Percentiles rank a stretch among this genome's conserved stretches.
These are phyloP conservation scores for Platygyra sinensis DNA, from an alignment of 64 coral and sea anemone genomes.

Conservation along the genomic window DNA sequence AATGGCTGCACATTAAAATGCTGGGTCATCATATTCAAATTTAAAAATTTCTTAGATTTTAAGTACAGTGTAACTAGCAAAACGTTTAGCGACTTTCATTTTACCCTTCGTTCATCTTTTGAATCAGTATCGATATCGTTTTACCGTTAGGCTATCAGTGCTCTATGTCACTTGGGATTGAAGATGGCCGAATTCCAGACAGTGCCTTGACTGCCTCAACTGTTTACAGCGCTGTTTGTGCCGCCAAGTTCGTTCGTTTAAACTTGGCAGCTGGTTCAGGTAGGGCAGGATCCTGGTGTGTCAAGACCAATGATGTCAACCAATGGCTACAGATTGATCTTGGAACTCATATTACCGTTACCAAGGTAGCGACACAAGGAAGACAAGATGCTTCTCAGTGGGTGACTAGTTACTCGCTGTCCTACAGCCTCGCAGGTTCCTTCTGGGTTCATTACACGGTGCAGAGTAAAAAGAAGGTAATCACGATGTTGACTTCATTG, in stretches of 20 bases:
- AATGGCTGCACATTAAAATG: too few species aligned
- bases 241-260: background rate
- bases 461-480: conserved; percentile 11
- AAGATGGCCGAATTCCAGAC: conserved; percentile 14
- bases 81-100: too few species aligned
- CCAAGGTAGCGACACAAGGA: conserved; percentile 33
- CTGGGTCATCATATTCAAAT: too few species aligned
- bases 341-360: background rate
- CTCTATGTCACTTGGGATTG: conserved; percentile 2
- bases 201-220: too few species aligned
- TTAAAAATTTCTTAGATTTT: too few species aligned
- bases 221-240: background rate
- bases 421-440: conserved; percentile 15
- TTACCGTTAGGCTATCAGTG: background rate
- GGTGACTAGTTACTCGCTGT: conserved; percentile 15
- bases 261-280: conserved; percentile 1
- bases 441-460: conserved; percentile 27
- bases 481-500: background rate
- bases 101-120: too few species aligned
- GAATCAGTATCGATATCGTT: too few species aligned
- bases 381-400: background rate
- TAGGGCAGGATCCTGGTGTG: conserved; percentile 23
- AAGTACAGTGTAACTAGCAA: too few species aligned
- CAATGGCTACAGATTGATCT: conserved; percentile 24
- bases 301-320: background rate